Evolutionary conservation across 2,113 vertebrate species (phyloP).

Genomic region (Gobius niger): DNA sequence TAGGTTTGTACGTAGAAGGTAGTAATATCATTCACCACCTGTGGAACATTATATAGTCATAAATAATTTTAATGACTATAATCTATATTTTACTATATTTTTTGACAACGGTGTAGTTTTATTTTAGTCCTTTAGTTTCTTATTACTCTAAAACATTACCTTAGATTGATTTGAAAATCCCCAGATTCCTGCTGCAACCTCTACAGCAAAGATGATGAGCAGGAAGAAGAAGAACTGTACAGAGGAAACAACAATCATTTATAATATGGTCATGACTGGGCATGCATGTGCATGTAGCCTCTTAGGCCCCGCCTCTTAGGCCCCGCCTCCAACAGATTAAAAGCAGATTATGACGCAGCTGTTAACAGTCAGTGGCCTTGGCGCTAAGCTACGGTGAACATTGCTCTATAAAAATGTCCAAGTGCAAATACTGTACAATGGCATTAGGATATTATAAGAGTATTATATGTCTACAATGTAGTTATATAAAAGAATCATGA

Average conservation of each 20-base stretch:
- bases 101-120: background rate
- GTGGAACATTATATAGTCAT: conserved; percentile 11
- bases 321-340: conserved; percentile 51
- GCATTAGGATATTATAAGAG: background rate
- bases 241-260: conserved; percentile 24
- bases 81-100: too few relatives aligned
- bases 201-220: conserved; percentile 91
- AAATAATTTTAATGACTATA: too few relatives aligned
- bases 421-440: background rate
- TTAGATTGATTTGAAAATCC: conserved; percentile 91
- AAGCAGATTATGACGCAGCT: conserved; percentile 57
- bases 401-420: background rate
- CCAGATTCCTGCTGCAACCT: conserved; percentile 94
- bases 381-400: background rate
- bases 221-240: conserved; percentile 93
- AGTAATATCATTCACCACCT: conserved; percentile 85
- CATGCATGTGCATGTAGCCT: conserved; percentile 41
- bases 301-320: conserved; percentile 39
- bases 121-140: background rate
- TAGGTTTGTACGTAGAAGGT: conserved; percentile 84
- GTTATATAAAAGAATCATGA: background rate
- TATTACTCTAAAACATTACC: conserved; percentile 66
- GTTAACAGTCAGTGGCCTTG: conserved; percentile 41
- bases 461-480: background rate
- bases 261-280: background rate